Percentiles rank a stretch among this genome's conserved stretches.
phyloP scores from a whole-genome alignment of 2,888 invertebrate genomes.

The Stramonita haemastoma region DNA sequence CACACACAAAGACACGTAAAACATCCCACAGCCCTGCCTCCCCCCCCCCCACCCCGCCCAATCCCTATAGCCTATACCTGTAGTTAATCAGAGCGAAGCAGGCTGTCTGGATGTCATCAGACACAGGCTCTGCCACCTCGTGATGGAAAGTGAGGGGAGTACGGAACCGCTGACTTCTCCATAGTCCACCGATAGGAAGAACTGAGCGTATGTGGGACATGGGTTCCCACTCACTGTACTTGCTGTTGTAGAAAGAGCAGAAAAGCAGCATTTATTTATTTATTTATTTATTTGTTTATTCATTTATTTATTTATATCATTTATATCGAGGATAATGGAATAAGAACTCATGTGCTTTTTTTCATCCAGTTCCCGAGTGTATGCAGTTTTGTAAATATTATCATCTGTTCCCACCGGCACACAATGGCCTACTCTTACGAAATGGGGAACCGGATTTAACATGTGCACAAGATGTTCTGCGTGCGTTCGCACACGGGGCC shows the following conservation, averaged over 20 bases:
- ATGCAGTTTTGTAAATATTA: too few species aligned
- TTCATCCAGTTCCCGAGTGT: too few species aligned
- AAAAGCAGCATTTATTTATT: too few species aligned
- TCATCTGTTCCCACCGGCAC: too few species aligned
- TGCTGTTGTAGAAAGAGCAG: not conserved
- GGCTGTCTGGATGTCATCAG: not conserved
- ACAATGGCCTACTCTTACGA: too few species aligned
- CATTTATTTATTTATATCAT: too few species aligned
- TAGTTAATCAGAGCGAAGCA: conserved; percentile 7
- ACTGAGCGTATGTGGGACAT: conserved; percentile 20
- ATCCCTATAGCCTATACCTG: not conserved
- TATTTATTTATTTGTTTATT: too few species aligned
- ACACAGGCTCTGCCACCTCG: not conserved
- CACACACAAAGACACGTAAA: not conserved
- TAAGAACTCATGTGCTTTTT: too few species aligned
- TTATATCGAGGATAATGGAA: too few species aligned
- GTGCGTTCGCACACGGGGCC: too few species aligned
- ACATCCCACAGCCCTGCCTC: not conserved
- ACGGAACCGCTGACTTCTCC: not conserved
- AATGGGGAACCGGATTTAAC: too few species aligned
- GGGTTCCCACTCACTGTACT: not conserved
- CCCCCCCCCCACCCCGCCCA: not conserved
- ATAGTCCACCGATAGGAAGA: conserved; percentile 5
- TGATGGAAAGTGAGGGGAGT: not conserved
- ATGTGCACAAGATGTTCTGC: too few species aligned